Percentiles rank a stretch among this genome's conserved stretches.
These are phyloP conservation scores for Barnardius zonarius DNA, from an alignment of 2,113 vertebrate genomes.

Conservation along the genomic window DNA sequence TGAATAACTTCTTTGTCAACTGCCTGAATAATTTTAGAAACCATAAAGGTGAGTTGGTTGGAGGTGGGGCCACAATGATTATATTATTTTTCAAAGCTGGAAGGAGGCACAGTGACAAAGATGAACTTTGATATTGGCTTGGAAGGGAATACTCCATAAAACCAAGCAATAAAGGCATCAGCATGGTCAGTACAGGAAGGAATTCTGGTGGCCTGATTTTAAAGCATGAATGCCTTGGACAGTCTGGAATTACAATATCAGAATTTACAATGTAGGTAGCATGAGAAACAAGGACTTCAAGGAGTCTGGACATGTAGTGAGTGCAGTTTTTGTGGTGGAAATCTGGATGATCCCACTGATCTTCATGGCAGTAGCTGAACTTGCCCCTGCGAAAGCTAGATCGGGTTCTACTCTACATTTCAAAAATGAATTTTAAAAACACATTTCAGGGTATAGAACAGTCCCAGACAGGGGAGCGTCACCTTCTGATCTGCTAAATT, in stretches of 20 bases:
- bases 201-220: neutral
- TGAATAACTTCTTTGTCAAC: slow-evolving; percentile 6
- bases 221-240: neutral
- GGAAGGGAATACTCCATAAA: neutral
- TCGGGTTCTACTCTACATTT: neutral
- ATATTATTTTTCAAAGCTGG: neutral
- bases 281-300: neutral
- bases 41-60: neutral
- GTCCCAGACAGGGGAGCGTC: neutral
- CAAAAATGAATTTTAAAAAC: neutral
- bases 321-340: neutral
- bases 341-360: neutral
- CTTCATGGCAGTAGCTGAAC: neutral
- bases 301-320: neutral
- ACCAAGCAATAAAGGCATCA: neutral
- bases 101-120: neutral
- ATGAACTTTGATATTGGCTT: neutral
- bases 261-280: neutral
- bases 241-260: neutral
- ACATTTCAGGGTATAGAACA: neutral
- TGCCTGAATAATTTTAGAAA: neutral
- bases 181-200: neutral
- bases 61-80: neutral
- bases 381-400: neutral
- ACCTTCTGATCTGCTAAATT: neutral